Evolutionary conservation across 2,113 vertebrate genomes (phyloP).

Genomic region (Nannobrachium achirus): DNA sequence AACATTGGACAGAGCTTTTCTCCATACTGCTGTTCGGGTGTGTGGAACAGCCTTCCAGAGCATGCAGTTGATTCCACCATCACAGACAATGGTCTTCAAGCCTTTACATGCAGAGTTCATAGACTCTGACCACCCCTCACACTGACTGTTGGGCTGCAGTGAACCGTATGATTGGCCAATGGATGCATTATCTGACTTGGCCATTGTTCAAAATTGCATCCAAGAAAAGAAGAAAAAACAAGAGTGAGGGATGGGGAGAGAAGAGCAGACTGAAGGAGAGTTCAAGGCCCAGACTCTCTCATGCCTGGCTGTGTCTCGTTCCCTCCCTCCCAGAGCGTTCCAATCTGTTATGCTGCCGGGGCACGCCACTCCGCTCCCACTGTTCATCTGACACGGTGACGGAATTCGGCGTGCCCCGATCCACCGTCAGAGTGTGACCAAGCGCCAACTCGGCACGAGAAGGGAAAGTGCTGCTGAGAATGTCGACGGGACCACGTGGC

Average conservation of each 20-base stretch:
- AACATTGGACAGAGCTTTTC: no score
- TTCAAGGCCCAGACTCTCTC: conserved; percentile 46
- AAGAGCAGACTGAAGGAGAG: conserved; percentile 46
- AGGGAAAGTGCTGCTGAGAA: conserved; percentile 59
- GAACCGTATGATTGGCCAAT: no score
- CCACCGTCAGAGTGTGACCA: conserved; percentile 41
- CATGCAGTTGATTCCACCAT: no score
- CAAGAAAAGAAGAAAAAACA: no score
- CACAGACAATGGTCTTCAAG: no score
- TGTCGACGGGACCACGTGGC: conserved; percentile 44
- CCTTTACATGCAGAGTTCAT: no score
- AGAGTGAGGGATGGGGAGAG: conserved; percentile 26
- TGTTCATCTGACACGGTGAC: conserved; percentile 64
- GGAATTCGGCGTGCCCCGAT: conserved; percentile 41
- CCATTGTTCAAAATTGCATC: no score
- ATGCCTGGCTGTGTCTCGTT: conserved; percentile 32
- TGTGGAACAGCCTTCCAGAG: no score
- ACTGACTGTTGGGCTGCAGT: no score
- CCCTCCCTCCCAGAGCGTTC: conserved; percentile 58
- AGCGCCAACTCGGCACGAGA: conserved; percentile 51
- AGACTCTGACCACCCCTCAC: no score
- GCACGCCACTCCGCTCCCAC: conserved; percentile 32
- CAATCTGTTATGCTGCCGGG: conserved; percentile 63
- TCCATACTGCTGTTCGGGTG: no score
- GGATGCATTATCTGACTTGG: no score